A percentile compares a stretch with the other conserved stretches of the same genome.
Conservation (phyloP, 1,140 invertebrate genomes). For the Pogonomyrmex californicus region DNA sequence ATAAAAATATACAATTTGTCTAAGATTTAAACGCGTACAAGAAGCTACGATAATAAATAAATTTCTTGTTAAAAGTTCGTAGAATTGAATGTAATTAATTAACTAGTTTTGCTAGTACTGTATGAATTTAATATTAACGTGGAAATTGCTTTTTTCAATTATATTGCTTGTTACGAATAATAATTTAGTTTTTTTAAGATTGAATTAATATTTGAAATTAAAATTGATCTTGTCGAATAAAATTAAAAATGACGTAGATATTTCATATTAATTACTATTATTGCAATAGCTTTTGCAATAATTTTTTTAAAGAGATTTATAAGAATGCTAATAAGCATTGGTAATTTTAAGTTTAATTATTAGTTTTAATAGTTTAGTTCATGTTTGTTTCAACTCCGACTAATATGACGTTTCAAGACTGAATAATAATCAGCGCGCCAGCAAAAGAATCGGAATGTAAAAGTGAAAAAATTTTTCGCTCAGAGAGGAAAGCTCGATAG, state of each 20-base stretch:
- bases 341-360: too few species aligned
- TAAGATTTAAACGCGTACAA: background rate
- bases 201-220: background rate
- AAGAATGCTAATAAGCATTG: too few species aligned
- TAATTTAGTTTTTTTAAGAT: background rate
- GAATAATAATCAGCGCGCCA: background rate
- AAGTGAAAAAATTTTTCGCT: background rate
- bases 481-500: background rate
- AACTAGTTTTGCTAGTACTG: background rate
- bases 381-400: too few species aligned
- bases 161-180: background rate
- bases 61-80: background rate
- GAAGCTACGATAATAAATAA: background rate
- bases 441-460: background rate
- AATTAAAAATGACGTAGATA: background rate
- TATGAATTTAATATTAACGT: constrained; percentile 2
- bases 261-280: background rate
- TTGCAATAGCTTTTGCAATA: background rate
- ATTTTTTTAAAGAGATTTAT: background rate
- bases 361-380: too few species aligned
- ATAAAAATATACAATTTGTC: background rate
- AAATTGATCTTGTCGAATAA: background rate
- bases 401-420: background rate
- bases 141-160: background rate
- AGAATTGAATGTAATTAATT: background rate